phyloP scores from a whole-genome alignment of 2,797 vertebrate genomes.

The Furcifer pardalis region DNA sequence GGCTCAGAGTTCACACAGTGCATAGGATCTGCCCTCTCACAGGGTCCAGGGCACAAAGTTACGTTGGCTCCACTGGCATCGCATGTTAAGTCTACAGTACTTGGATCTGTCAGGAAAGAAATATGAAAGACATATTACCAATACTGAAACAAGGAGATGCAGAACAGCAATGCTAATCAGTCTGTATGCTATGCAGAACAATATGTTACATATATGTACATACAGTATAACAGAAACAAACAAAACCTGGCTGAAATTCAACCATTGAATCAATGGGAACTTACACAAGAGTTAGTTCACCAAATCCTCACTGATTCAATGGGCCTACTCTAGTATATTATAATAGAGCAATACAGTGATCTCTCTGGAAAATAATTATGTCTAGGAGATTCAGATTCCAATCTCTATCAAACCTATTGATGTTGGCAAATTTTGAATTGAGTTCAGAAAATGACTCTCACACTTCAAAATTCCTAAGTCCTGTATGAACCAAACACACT shows the following conservation, averaged over 20 bases:
- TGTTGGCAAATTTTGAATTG: background rate
- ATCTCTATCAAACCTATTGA: background rate
- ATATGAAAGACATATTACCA: slow-evolving; percentile 53
- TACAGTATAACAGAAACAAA: too few species aligned
- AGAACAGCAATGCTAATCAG: background rate
- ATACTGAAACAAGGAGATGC: background rate
- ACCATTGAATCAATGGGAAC: too few species aligned
- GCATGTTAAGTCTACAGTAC: slow-evolving; percentile 19
- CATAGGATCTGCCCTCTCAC: background rate
- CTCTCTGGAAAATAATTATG: too few species aligned
- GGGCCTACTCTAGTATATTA: too few species aligned
- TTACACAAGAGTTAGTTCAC: too few species aligned
- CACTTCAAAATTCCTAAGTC: background rate
- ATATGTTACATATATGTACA: background rate
- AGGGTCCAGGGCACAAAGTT: slow-evolving; percentile 30
- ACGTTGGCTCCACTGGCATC: slow-evolving; percentile 28
- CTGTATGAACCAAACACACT: background rate
- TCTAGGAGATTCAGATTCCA: background rate
- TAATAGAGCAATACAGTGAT: too few species aligned
- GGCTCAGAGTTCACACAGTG: slow-evolving; percentile 8
- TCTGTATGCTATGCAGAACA: background rate
- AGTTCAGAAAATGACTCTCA: background rate
- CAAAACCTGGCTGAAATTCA: too few species aligned
- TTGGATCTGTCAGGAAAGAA: slow-evolving; percentile 68
- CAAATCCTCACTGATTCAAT: too few species aligned